phyloP scores from a whole-genome alignment of 1,140 invertebrate genomes.

The Harlomillsia oculata region DNA sequence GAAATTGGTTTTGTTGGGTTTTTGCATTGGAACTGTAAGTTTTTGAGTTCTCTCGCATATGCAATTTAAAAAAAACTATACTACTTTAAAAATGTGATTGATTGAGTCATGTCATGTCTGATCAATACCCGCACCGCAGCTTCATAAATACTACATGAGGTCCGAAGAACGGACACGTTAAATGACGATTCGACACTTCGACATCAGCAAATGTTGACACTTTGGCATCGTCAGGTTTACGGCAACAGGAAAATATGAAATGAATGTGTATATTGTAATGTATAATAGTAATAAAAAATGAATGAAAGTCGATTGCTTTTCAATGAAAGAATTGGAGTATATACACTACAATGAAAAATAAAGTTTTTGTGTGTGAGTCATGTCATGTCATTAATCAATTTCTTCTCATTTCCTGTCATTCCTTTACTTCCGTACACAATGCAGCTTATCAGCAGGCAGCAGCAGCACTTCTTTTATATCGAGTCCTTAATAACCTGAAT shows the following conservation, averaged over 20 bases:
- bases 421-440: not conserved
- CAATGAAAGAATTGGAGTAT: not conserved
- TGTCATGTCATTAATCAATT: slow-evolving; percentile 8
- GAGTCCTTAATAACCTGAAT: too few relatives aligned
- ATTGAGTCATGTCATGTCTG: not conserved
- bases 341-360: not conserved
- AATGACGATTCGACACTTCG: too few relatives aligned
- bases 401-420: slow-evolving; percentile 7
- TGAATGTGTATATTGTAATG: not conserved
- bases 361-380: not conserved
- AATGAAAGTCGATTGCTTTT: not conserved
- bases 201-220: not conserved
- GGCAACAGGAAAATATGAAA: not conserved
- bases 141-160: slow-evolving; percentile 9
- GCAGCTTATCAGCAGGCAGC: not conserved
- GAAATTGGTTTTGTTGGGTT: slow-evolving; percentile 15
- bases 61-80: not conserved
- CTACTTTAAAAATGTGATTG: not conserved
- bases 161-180: too few relatives aligned
- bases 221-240: not conserved
- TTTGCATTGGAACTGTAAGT: slow-evolving; percentile 21
- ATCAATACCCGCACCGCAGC: too few relatives aligned
- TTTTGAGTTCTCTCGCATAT: not conserved
- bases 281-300: not conserved
- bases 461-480: too few relatives aligned